Evolutionary conservation across 1,140 invertebrate species (phyloP), one percentile per base, ranked within the genome.

Genomic region (Penaeus vannamei): DNA sequence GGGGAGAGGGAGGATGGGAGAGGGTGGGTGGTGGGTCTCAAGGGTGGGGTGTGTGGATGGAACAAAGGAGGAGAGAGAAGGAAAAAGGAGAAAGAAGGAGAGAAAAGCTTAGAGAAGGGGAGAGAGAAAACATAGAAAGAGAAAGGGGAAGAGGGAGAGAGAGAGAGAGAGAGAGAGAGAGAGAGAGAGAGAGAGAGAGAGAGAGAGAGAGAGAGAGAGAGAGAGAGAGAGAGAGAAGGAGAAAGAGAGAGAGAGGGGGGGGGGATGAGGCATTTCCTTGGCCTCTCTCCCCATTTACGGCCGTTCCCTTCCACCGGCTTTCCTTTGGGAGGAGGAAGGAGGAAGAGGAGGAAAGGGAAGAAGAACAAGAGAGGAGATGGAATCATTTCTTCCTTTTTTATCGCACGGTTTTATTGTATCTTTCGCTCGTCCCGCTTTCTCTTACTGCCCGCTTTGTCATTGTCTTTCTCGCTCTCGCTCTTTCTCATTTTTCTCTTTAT

Each of bases 391-490:
- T 81, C 76, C 83, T 87, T 77, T 81, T 59, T 88, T 76, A 22
- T 46, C 36, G 22, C n/a, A 23, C n/a, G 5, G 19, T 82, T 53
- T 53, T 53, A 1, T 32, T 82, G 1, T 60, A 19, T 53, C 80
- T 53, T 59, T n/a, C 26, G 3, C 23, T 53, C 26, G 19, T 23
- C 20, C 8, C 23, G 2, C 20, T 26, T 36, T 26, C 23, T 60
- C 20, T 60, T 12, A 23, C 80, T 59, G 23, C 46, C 19, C n/a
- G 1, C 26, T 87, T 46, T 81, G 26, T 85, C 69, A 81, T 85
- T 91, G 60, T 90, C 87, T 86, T 81, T 91, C 80, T 90, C 87
- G 89, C 64, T 84, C 82, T 77, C 82, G 77, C 86, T 85, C 80
- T 76, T 62, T 85, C 89, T 87, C 22, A 66, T 89, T 76, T 81